Conservation (phyloP, 1,140 invertebrate genomes). For the Gonioctena quinquepunctata region DNA sequence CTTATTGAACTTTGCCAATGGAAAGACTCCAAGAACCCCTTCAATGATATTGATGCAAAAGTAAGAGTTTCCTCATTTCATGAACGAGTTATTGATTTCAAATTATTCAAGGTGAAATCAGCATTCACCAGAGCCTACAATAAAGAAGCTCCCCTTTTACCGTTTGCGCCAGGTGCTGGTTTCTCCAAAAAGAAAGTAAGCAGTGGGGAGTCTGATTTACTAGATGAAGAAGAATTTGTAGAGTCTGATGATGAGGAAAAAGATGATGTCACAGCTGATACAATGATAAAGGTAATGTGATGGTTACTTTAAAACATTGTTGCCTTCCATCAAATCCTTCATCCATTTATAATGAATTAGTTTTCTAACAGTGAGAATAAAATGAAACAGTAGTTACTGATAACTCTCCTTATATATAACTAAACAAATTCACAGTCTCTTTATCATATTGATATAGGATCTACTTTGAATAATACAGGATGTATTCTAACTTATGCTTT, state of each 20-base stretch:
- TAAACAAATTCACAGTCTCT: too few species aligned
- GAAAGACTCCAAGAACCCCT: constrained; percentile 76
- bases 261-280: constrained; percentile 71
- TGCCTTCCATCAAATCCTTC: not conserved
- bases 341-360: too few species aligned
- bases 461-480: too few species aligned
- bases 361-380: too few species aligned
- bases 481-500: too few species aligned
- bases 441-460: too few species aligned
- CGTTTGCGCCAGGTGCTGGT: constrained; percentile 67
- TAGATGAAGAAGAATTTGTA: constrained; percentile 56
- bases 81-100: not conserved
- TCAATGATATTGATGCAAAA: constrained; percentile 78
- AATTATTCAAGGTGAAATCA: constrained; percentile 73
- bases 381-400: too few species aligned
- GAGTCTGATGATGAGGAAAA: constrained; percentile 57
- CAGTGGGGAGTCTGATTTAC: constrained; percentile 55
- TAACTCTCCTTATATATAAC: too few species aligned
- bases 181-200: constrained; percentile 63
- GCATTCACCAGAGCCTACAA: constrained; percentile 92
- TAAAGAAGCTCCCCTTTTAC: constrained; percentile 73
- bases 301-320: not conserved
- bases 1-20: constrained; percentile 84
- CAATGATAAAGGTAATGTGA: constrained; percentile 74
- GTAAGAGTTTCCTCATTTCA: constrained; percentile 55